These are phyloP conservation scores for Dusona sp. DNA, from an alignment of 2,888 invertebrate species.

Conservation along the genomic window DNA sequence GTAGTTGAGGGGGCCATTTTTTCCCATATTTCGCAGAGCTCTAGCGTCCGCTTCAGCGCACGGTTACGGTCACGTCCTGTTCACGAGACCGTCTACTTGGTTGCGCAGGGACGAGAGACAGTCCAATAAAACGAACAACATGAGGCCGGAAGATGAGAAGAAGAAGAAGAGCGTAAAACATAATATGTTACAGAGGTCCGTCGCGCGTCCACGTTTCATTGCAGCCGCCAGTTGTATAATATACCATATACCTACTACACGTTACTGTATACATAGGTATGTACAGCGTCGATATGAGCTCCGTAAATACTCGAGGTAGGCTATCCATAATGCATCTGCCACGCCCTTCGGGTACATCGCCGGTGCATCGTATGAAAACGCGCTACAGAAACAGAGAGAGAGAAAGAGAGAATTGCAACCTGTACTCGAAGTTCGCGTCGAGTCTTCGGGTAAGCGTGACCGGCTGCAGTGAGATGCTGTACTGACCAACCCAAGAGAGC, in stretches of 20 bases:
- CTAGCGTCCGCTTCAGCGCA: constrained; percentile 28
- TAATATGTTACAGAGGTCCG: constrained; percentile 71
- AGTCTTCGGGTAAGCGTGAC: constrained; percentile 60
- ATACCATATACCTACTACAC: constrained; percentile 43
- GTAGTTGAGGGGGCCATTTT: constrained; percentile 24
- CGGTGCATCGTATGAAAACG: constrained; percentile 58
- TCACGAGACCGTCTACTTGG: constrained; percentile 32
- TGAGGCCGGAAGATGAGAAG: constrained; percentile 37
- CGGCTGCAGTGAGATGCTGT: constrained; percentile 56
- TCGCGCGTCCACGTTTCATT: constrained; percentile 69
- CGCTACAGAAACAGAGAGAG: constrained; percentile 21
- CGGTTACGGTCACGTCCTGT: constrained; percentile 12
- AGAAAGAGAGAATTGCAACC: constrained; percentile 59
- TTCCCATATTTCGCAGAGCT: constrained; percentile 35
- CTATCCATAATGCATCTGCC: constrained; percentile 75
- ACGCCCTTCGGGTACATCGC: constrained; percentile 71
- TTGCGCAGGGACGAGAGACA: constrained; percentile 30
- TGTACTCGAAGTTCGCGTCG: constrained; percentile 59
- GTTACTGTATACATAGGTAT: constrained; percentile 39
- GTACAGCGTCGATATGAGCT: constrained; percentile 58
- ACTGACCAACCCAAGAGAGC: constrained; percentile 41
- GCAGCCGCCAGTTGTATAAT: constrained; percentile 63
- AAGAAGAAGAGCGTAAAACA: constrained; percentile 70
- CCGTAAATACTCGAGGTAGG: constrained; percentile 71
- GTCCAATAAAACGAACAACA: constrained; percentile 56